Evolutionary conservation across 1,140 invertebrate genomes (phyloP).

Genomic region (Geopemphigus sp.): DNA sequence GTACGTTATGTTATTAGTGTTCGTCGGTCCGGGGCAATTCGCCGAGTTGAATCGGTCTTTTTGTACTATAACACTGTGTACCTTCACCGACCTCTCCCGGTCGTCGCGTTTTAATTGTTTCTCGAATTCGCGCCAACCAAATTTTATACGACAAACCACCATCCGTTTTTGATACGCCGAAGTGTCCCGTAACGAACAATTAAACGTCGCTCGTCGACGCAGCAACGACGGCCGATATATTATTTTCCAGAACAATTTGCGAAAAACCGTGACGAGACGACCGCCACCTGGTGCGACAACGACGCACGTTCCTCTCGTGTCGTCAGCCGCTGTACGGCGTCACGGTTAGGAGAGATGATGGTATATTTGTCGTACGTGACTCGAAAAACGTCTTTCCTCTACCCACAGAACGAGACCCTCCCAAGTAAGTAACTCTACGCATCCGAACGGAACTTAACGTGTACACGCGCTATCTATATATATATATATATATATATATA

Average conservation of each 20-base stretch:
- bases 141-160: too few relatives aligned
- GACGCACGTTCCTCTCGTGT: neutral
- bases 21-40: too few relatives aligned
- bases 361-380: neutral
- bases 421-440: neutral
- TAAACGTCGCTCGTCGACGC: slow-evolving; percentile 18
- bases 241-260: neutral
- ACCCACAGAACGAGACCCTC: neutral
- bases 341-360: neutral
- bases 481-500: too few relatives aligned
- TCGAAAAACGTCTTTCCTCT: neutral
- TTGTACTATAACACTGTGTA: too few relatives aligned
- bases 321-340: neutral
- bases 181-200: slow-evolving; percentile 18
- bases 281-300: slow-evolving; percentile 32
- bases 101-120: too few relatives aligned
- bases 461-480: neutral
- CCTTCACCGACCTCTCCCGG: too few relatives aligned
- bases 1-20: too few relatives aligned
- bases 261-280: neutral
- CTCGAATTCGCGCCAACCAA: too few relatives aligned
- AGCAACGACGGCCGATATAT: slow-evolving; percentile 8
- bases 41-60: too few relatives aligned
- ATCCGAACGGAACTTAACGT: slow-evolving; percentile 4
- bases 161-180: too few relatives aligned